Evolutionary conservation across 2,888 invertebrate genomes (phyloP).

Genomic region (Leptarthrus brevirostris): DNA sequence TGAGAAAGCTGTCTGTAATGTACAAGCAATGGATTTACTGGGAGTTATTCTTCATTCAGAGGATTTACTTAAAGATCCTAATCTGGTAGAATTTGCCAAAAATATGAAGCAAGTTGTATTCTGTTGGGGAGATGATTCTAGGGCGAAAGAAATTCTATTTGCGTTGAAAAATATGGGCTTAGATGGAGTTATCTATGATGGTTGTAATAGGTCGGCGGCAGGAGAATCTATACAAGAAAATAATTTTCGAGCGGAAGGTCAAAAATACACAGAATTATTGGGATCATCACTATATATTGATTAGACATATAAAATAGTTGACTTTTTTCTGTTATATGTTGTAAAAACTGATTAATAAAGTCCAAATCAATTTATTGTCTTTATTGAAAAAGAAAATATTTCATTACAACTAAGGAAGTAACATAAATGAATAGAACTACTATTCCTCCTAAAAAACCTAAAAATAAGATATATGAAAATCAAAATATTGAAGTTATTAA

Average conservation of each 20-base stretch:
- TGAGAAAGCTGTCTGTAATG: conserved; percentile 83
- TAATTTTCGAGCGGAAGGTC: conserved; percentile 25
- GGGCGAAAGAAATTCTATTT: conserved; percentile 83
- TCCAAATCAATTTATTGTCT: too few relatives aligned
- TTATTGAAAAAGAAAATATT: too few relatives aligned
- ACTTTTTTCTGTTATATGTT: too few relatives aligned
- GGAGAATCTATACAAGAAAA: background rate
- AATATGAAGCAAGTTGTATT: conserved; percentile 86
- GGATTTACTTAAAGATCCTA: conserved; percentile 83
- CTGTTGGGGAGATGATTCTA: conserved; percentile 96
- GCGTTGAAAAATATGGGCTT: conserved; percentile 86
- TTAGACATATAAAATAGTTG: too few relatives aligned
- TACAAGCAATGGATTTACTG: conserved; percentile 82
- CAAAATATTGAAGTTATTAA: too few relatives aligned
- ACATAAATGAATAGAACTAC: too few relatives aligned
- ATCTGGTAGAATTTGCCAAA: conserved; percentile 76
- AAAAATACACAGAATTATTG: background rate
- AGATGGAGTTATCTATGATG: conserved; percentile 96
- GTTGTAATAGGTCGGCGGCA: conserved; percentile 71
- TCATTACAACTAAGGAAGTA: too few relatives aligned
- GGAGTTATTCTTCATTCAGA: conserved; percentile 93
- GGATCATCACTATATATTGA: too few relatives aligned
- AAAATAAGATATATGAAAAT: too few relatives aligned
- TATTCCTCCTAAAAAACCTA: too few relatives aligned
- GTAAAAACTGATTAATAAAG: too few relatives aligned